Base-by-base conservation (phyloP, 2,888 invertebrate genomes). In the Plemyria rubiginata region DNA sequence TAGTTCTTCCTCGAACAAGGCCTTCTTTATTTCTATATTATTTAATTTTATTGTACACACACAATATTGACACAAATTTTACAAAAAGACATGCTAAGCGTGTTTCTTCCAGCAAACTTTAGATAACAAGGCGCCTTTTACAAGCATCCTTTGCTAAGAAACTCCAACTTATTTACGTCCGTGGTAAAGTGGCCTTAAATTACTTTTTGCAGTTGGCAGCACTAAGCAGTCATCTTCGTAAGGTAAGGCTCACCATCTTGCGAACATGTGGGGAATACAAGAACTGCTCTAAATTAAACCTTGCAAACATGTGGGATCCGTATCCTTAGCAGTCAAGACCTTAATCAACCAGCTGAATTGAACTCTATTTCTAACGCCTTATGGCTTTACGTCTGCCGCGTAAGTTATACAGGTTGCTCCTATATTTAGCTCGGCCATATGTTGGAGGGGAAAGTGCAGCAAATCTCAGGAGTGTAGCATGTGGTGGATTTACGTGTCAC, bases 381-480 rank as follows among this genome's bases (percentile, higher is more conserved):
- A 69, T 60, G 63, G 56, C 7, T 9, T 8, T 51, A 8, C 13
- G 41, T 52, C 0, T 58, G 13, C 29, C 13, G n/a, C 38, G 32
- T 13, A 56, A 53, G 54, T 56, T 45, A 49, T 54, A 65, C 62
- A 60, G 57, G 51, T 65, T 66, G 48, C 41, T 50, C 49, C 50
- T 92, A 92, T 87, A 90, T 92, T 87, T 92, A 92, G 89, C 81
- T 73, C 66, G 68, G 77, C 88, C 91, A 92, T 90, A 91, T 90
- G 91, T 81, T 82, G 78, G 79, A 80, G 77, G 85, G 86, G 84
- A 85, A 86, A 78, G 79, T 80, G 79, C 69, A 70, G 78, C 75
- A 74, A 78, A 82, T 81, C 71, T 66, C 71, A 66, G 65, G 60
- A 58, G 64, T 66, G 59, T 55, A 70, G 67, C 70, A 68, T 68